phyloP scores from a whole-genome alignment of 2,113 vertebrate species.

The Brevimyrus niger region DNA sequence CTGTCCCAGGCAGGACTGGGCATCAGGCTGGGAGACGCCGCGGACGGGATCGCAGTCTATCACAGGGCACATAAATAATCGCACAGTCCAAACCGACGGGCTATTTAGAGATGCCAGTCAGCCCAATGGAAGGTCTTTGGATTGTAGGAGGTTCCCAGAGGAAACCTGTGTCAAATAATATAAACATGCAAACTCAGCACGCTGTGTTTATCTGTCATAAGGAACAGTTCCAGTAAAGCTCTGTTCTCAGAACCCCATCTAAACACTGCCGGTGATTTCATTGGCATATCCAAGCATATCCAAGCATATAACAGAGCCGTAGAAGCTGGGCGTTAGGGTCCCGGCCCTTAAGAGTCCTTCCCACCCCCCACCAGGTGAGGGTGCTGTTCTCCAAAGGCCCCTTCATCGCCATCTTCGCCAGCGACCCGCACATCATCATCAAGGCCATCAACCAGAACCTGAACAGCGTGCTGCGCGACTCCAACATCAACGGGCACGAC shows the following conservation, averaged over 20 bases:
- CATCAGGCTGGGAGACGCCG: background rate
- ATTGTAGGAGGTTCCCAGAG: background rate
- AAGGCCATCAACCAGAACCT: slow-evolving; percentile 98
- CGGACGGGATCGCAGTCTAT: background rate
- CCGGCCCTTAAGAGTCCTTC: background rate
- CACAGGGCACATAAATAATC: background rate
- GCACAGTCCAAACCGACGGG: background rate
- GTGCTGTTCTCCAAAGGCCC: slow-evolving; percentile 93
- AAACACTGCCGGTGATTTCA: background rate
- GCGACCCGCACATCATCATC: slow-evolving; percentile 96
- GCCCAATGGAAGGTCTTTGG: background rate
- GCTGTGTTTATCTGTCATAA: background rate
- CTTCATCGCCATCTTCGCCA: slow-evolving; percentile 94
- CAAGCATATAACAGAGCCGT: background rate
- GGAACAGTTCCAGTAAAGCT: background rate
- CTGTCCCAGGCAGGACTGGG: background rate
- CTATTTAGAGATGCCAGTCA: background rate
- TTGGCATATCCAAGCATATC: background rate
- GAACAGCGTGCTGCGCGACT: slow-evolving; percentile 87
- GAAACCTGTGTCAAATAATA: background rate
- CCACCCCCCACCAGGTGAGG: slow-evolving; percentile 65
- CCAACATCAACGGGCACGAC: slow-evolving; percentile 96
- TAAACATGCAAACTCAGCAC: background rate
- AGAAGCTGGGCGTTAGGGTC: background rate
- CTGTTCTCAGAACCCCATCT: background rate